Evolutionary conservation across 2,113 vertebrate genomes (phyloP).

Genomic region (Tragulus kanchil): DNA sequence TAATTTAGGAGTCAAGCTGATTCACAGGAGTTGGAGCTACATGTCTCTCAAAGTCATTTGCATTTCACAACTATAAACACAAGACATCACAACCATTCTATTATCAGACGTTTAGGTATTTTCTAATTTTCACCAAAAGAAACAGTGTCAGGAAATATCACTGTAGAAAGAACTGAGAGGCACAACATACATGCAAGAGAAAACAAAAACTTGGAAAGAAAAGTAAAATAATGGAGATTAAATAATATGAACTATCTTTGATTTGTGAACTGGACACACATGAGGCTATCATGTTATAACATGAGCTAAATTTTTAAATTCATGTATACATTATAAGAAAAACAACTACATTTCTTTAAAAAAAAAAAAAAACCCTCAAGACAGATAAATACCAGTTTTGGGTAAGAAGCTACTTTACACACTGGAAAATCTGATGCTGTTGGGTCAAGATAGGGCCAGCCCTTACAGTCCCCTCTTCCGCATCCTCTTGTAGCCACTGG

Average conservation of each 20-base stretch:
- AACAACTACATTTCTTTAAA: not conserved
- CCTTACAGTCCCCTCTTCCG: not conserved
- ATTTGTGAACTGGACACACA: conserved; percentile 31
- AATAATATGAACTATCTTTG: not conserved
- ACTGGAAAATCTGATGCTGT: not conserved
- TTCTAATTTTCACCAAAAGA: not conserved
- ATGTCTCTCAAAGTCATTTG: not conserved
- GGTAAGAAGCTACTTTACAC: not conserved
- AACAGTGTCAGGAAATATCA: not conserved
- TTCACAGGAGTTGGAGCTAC: not conserved
- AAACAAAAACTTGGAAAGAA: conserved; percentile 16
- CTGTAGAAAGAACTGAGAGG: not conserved
- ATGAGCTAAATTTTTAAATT: not conserved
- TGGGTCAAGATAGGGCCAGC: not conserved
- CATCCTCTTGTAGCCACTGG: not conserved
- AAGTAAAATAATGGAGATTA: conserved; percentile 31
- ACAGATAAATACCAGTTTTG: not conserved
- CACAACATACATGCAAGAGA: not conserved
- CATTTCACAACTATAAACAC: not conserved
- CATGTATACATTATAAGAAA: not conserved
- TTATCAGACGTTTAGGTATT: not conserved
- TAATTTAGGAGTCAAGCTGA: not conserved
- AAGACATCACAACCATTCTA: conserved; percentile 33
- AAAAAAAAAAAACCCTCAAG: not conserved
- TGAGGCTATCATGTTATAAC: not conserved